Percentiles rank a stretch among this genome's conserved stretches.
These are phyloP conservation scores for Oligia latruncula DNA, from an alignment of 2,888 invertebrate species.

Conservation along the genomic window DNA sequence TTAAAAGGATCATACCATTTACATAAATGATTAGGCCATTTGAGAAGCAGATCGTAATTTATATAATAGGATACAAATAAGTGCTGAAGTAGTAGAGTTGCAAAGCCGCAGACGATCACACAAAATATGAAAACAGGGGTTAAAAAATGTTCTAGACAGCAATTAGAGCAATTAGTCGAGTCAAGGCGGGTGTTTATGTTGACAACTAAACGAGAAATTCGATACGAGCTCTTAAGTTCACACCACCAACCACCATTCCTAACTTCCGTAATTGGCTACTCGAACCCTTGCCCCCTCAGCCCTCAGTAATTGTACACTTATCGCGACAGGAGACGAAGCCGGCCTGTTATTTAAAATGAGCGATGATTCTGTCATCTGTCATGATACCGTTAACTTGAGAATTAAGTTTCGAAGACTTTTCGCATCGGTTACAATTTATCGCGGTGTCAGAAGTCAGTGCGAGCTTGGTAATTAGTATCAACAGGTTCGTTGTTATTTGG, in stretches of 20 bases:
- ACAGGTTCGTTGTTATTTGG: conserved; percentile 1
- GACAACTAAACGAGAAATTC: conserved; percentile 59
- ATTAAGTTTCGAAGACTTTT: conserved; percentile 47
- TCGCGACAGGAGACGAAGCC: conserved; percentile 55
- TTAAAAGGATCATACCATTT: conserved; percentile 47
- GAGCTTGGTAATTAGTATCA: conserved; percentile 34
- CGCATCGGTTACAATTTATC: conserved; percentile 52
- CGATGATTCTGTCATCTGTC: conserved; percentile 60
- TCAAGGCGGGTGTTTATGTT: conserved; percentile 37
- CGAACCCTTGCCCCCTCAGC: conserved; percentile 62
- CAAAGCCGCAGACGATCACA: neutral
- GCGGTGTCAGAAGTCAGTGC: conserved; percentile 14
- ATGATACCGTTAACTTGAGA: conserved; percentile 54
- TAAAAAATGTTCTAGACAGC: conserved; percentile 21
- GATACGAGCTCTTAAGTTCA: conserved; percentile 57
- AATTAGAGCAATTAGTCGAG: conserved; percentile 20
- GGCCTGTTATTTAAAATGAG: conserved; percentile 63
- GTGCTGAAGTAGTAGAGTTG: neutral
- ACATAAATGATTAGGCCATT: conserved; percentile 14
- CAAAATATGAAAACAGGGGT: conserved; percentile 8
- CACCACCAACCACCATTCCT: conserved; percentile 55
- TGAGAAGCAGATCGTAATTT: conserved; percentile 15
- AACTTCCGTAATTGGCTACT: conserved; percentile 71
- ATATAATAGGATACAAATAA: conserved; percentile 6
- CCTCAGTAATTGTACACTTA: conserved; percentile 68